Evolutionary conservation across 2,888 invertebrate genomes (phyloP).

Genomic region (Hypomecis atomaria): DNA sequence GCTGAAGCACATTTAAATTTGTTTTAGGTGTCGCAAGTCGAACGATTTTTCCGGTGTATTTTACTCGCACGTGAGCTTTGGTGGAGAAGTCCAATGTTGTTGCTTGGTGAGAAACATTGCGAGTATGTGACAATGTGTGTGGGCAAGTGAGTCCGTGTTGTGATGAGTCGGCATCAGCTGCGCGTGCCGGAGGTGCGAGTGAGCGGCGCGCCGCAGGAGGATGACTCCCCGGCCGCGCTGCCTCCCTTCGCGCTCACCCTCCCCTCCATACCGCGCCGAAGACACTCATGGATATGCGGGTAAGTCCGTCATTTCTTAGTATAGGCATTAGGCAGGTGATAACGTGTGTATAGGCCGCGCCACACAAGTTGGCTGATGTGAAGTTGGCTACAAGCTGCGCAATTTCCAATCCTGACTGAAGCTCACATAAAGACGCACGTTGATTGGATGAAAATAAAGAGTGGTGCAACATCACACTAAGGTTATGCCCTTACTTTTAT

Average conservation of each 20-base stretch:
- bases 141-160: slow-evolving; percentile 69
- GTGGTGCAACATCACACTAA: too few relatives aligned
- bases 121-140: slow-evolving; percentile 34
- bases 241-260: slow-evolving; percentile 81
- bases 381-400: too few relatives aligned
- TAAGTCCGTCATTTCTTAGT: slow-evolving; percentile 71
- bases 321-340: too few relatives aligned
- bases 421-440: too few relatives aligned
- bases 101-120: slow-evolving; percentile 1
- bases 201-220: slow-evolving; percentile 82
- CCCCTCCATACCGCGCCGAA: slow-evolving; percentile 84
- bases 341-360: too few relatives aligned
- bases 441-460: too few relatives aligned
- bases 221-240: slow-evolving; percentile 71
- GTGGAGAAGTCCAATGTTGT: neutral
- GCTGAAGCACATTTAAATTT: neutral
- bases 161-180: slow-evolving; percentile 84
- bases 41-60: neutral
- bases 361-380: too few relatives aligned
- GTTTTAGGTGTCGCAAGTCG: slow-evolving; percentile 1
- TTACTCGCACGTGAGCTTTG: neutral
- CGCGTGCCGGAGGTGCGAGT: slow-evolving; percentile 89
- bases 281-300: slow-evolving; percentile 92
- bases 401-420: too few relatives aligned
- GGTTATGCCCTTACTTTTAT: too few relatives aligned